A percentile compares a stretch with the other conserved stretches of the same genome.
phyloP scores from a whole-genome alignment of 2,888 invertebrate species.

The Watsonalla cultraria region DNA sequence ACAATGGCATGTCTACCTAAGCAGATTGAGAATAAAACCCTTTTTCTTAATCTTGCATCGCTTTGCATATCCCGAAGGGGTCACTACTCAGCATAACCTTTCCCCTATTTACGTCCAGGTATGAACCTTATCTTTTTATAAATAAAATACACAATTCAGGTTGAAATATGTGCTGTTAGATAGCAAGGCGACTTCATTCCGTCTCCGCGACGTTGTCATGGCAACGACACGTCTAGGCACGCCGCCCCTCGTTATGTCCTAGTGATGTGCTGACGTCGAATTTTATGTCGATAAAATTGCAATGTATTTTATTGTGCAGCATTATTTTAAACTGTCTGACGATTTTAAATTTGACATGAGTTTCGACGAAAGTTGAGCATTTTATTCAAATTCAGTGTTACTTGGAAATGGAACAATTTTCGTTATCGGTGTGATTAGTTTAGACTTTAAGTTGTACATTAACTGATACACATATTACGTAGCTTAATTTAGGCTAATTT shows the following conservation, averaged over 20 bases:
- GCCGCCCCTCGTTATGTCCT: constrained; percentile 26
- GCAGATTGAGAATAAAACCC: too few species aligned
- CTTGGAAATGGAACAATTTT: too few species aligned
- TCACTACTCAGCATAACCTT: background rate
- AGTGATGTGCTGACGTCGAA: constrained; percentile 29
- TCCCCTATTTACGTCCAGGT: background rate
- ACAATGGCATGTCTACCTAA: too few species aligned
- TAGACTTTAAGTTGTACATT: too few species aligned
- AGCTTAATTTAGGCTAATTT: too few species aligned
- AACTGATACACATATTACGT: too few species aligned
- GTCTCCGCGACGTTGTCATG: constrained; percentile 23
- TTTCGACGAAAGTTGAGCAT: too few species aligned
- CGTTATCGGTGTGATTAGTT: too few species aligned
- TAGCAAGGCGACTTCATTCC: constrained; percentile 13
- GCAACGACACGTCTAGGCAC: constrained; percentile 35
- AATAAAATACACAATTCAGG: constrained; percentile 6
- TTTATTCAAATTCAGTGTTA: too few species aligned
- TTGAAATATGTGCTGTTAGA: constrained; percentile 15
- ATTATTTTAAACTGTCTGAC: too few species aligned
- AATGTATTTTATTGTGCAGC: background rate
- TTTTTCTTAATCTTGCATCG: background rate
- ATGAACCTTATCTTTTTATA: background rate
- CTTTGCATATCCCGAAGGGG: background rate
- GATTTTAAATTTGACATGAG: too few species aligned
- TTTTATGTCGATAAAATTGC: constrained; percentile 1